These are phyloP conservation scores for Aphelinus atriplicis DNA, from an alignment of 1,140 invertebrate genomes.

Conservation along the genomic window DNA sequence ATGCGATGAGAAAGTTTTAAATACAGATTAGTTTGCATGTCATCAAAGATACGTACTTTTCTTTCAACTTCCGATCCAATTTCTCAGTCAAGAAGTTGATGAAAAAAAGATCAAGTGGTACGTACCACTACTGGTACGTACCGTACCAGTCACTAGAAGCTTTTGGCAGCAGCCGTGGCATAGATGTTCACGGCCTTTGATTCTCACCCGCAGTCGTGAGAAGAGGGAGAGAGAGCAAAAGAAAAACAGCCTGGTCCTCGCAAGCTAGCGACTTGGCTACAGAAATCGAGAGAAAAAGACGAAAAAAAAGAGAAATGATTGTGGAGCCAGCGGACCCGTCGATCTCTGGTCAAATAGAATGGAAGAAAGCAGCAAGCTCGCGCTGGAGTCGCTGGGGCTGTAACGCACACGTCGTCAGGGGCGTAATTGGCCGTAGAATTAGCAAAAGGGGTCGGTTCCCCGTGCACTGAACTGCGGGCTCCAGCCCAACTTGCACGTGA, in stretches of 20 bases:
- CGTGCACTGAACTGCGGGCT: slow-evolving; percentile 45
- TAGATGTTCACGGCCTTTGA: neutral
- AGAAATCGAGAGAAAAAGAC: neutral
- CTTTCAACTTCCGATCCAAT: too few species aligned
- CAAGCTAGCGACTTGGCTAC: slow-evolving; percentile 14
- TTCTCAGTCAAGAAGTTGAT: too few species aligned
- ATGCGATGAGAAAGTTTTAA: too few species aligned
- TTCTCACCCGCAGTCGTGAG: neutral
- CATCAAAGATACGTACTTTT: too few species aligned
- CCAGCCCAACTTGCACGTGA: slow-evolving; percentile 35
- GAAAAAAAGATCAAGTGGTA: too few species aligned
- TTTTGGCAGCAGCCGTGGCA: too few species aligned
- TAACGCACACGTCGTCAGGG: slow-evolving; percentile 44
- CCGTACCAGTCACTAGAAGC: too few species aligned
- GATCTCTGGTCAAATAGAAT: too few species aligned
- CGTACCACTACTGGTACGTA: too few species aligned
- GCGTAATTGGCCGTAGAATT: slow-evolving; percentile 59
- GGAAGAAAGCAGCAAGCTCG: slow-evolving; percentile 36
- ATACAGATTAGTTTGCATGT: too few species aligned
- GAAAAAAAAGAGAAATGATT: slow-evolving; percentile 14
- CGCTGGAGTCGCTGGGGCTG: slow-evolving; percentile 25
- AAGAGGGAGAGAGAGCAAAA: neutral
- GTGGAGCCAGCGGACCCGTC: too few species aligned
- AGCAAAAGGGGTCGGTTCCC: slow-evolving; percentile 48
- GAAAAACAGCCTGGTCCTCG: too few species aligned